phyloP scores from a whole-genome alignment of 2,888 invertebrate species.

The Xiphydria camelus region DNA sequence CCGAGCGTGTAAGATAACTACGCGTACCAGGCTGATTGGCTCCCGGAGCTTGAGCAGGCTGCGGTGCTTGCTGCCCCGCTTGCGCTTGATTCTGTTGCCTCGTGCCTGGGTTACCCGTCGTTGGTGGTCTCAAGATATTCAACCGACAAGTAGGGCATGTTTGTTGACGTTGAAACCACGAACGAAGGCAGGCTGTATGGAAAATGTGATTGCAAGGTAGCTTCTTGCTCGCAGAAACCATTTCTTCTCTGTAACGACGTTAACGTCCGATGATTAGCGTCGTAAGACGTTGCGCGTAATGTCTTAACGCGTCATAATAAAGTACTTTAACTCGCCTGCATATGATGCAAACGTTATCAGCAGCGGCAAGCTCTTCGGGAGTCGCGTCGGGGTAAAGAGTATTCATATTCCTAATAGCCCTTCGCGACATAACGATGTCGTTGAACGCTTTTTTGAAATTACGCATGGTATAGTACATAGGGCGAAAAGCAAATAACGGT shows the following conservation, averaged over 20 bases:
- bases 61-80: conserved; percentile 41
- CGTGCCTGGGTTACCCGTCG: conserved; percentile 30
- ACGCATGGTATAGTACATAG: conserved; percentile 98
- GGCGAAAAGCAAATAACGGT: conserved; percentile 96
- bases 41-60: conserved; percentile 34
- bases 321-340: conserved; percentile 66
- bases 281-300: too few relatives aligned
- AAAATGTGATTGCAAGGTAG: conserved; percentile 99
- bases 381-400: conserved; percentile 97
- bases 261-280: too few relatives aligned
- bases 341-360: conserved; percentile 98
- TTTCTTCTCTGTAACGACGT: conserved; percentile 63
- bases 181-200: conserved; percentile 94
- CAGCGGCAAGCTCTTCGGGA: conserved; percentile 83
- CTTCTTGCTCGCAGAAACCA: conserved; percentile 83
- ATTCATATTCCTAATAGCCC: conserved; percentile 98
- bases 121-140: conserved; percentile 70
- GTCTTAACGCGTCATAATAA: neutral
- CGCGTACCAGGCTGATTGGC: conserved; percentile 36
- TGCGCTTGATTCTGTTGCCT: conserved; percentile 52
- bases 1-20: too few relatives aligned
- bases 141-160: conserved; percentile 98
- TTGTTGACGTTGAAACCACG: conserved; percentile 99
- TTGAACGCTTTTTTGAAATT: conserved; percentile 97
- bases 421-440: conserved; percentile 94